Evolutionary conservation across 2,113 vertebrate species (phyloP).

Genomic region (Pteropus alecto): DNA sequence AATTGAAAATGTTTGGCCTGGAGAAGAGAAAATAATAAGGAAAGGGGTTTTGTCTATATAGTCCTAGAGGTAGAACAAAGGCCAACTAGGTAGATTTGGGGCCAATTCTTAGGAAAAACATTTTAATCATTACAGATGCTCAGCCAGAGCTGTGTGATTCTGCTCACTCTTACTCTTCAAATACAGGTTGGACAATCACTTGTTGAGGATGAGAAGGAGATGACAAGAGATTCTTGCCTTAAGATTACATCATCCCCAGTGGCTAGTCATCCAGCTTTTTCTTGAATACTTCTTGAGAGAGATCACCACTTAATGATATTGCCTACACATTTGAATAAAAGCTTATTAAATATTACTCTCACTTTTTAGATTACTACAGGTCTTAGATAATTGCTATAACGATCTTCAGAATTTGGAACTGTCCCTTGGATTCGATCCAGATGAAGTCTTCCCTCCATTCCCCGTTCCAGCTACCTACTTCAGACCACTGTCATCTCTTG

Average conservation of each 20-base stretch:
- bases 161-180: background rate
- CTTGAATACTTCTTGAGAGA: background rate
- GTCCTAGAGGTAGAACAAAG: background rate
- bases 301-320: background rate
- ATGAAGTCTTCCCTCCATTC: background rate
- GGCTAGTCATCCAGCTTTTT: background rate
- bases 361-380: background rate
- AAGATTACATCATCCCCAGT: background rate
- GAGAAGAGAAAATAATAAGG: background rate
- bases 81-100: background rate
- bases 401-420: background rate
- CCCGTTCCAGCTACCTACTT: background rate
- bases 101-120: background rate
- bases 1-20: background rate
- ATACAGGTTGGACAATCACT: background rate
- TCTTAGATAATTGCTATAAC: background rate
- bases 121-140: background rate
- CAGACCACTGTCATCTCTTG: background rate
- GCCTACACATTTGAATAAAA: background rate
- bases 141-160: background rate
- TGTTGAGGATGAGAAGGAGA: background rate
- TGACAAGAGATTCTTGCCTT: background rate
- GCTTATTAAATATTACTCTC: background rate
- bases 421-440: background rate
- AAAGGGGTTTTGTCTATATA: background rate